Evolutionary conservation across 2,888 invertebrate species (phyloP).

Genomic region (Caenorhabditis sp.): DNA sequence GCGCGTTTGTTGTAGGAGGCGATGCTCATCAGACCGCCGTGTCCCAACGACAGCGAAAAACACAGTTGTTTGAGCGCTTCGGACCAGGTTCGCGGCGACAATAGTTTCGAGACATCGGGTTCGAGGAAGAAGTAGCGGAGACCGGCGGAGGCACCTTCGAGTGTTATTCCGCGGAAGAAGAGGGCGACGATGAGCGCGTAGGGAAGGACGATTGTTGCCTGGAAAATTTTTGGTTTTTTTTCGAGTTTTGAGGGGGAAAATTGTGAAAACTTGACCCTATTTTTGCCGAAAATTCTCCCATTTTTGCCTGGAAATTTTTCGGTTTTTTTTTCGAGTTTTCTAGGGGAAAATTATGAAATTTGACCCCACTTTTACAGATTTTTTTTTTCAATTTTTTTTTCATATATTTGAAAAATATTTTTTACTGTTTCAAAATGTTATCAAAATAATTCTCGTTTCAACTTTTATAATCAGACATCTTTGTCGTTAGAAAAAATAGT

Average conservation of each 20-base stretch:
- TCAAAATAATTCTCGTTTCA: no score
- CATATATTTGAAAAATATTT: no score
- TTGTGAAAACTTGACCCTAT: not conserved
- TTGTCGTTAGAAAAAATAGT: no score
- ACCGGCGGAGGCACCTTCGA: slow-evolving; percentile 57
- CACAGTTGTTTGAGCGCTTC: slow-evolving; percentile 63
- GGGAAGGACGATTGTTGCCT: slow-evolving; percentile 39
- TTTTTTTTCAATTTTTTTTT: no score
- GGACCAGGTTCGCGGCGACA: slow-evolving; percentile 46
- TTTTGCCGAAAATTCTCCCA: slow-evolving; percentile 43
- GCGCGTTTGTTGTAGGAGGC: slow-evolving; percentile 56
- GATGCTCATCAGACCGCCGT: slow-evolving; percentile 60
- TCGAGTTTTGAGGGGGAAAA: no score
- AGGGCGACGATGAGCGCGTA: slow-evolving; percentile 38
- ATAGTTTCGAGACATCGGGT: slow-evolving; percentile 48
- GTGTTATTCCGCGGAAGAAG: slow-evolving; percentile 56
- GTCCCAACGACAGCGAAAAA: slow-evolving; percentile 62
- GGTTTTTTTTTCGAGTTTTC: no score
- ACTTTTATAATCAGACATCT: no score
- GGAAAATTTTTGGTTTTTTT: not conserved
- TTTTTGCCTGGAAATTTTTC: no score
- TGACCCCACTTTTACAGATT: no score
- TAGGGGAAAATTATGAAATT: no score
- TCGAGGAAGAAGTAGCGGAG: slow-evolving; percentile 37
- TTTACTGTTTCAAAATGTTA: no score